Conservation (phyloP, 2,113 vertebrate species). For the Verasper variegatus region DNA sequence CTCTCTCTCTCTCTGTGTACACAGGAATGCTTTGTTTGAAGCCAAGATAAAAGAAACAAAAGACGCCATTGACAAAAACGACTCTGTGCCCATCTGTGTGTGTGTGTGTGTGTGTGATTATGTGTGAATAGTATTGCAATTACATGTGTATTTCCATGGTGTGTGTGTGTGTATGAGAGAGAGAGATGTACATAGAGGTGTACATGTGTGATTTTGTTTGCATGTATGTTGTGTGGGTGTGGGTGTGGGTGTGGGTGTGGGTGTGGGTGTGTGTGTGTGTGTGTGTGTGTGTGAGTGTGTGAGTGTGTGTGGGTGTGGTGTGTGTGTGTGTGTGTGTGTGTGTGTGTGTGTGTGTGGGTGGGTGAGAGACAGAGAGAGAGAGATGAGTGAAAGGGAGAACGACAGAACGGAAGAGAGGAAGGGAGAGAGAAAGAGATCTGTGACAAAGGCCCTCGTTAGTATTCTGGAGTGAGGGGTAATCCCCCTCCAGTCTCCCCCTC, state of each 20-base stretch:
- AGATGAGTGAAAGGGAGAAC: constrained; percentile 52
- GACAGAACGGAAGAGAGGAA: constrained; percentile 49
- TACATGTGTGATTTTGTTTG: constrained; percentile 17
- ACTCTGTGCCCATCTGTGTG: constrained; percentile 62
- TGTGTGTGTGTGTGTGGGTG: constrained; percentile 5
- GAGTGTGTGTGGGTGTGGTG: constrained; percentile 1
- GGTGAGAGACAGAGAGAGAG: constrained; percentile 11
- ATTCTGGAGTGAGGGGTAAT: constrained; percentile 72
- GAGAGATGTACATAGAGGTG: background rate
- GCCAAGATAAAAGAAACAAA: constrained; percentile 82
- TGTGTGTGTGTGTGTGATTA: constrained; percentile 44
- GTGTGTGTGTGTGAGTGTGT: background rate
- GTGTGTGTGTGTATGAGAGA: constrained; percentile 8
- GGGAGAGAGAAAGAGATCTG: constrained; percentile 63
- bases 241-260: constrained; percentile 12
- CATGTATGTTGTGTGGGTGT: constrained; percentile 13
- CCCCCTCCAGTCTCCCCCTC: constrained; percentile 43
- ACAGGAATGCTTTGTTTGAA: constrained; percentile 83
- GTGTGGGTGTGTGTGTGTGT: constrained; percentile 18
- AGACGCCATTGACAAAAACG: constrained; percentile 80
- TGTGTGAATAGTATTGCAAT: constrained; percentile 50
- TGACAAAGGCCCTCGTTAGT: constrained; percentile 78
- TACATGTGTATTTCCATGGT: constrained; percentile 21
- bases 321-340: background rate
- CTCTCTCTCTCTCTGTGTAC: constrained; percentile 57